Evolutionary conservation across 2,888 invertebrate genomes (phyloP).

Genomic region (Stenolophus ochropezus): DNA sequence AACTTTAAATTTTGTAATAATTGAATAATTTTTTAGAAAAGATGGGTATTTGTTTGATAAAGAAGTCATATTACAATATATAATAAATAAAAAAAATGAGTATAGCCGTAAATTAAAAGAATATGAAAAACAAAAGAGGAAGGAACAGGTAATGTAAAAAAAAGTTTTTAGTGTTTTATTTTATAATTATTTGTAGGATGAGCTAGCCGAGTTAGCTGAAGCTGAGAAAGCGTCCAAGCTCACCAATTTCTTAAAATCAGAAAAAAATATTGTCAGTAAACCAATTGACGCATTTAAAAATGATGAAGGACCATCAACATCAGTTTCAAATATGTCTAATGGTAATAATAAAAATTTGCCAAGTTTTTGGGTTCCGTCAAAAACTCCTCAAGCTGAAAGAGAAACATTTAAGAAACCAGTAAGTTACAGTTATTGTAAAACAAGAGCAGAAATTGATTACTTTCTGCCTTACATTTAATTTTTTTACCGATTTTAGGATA

Average conservation of each 20-base stretch:
- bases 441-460: not conserved
- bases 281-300: slow-evolving; percentile 71
- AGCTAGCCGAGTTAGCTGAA: slow-evolving; percentile 81
- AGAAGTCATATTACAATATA: slow-evolving; percentile 96
- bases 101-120: slow-evolving; percentile 92
- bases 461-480: no score
- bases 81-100: slow-evolving; percentile 95
- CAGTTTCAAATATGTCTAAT: slow-evolving; percentile 84
- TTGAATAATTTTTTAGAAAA: slow-evolving; percentile 71
- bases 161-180: not conserved
- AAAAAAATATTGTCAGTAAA: slow-evolving; percentile 83
- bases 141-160: slow-evolving; percentile 77
- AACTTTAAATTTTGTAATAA: not conserved
- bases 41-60: slow-evolving; percentile 98
- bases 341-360: slow-evolving; percentile 89
- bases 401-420: slow-evolving; percentile 86
- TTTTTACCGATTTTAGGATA: slow-evolving; percentile 74
- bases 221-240: slow-evolving; percentile 86
- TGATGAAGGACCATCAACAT: slow-evolving; percentile 66
- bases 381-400: slow-evolving; percentile 87
- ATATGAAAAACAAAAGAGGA: slow-evolving; percentile 90
- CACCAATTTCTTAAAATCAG: slow-evolving; percentile 87
- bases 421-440: slow-evolving; percentile 64
- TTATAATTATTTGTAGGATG: slow-evolving; percentile 71
- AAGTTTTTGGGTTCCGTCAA: slow-evolving; percentile 97